Evolutionary conservation across 2,113 vertebrate species (phyloP).

Genomic region (Sinocyclocheilus rhinocerous): DNA sequence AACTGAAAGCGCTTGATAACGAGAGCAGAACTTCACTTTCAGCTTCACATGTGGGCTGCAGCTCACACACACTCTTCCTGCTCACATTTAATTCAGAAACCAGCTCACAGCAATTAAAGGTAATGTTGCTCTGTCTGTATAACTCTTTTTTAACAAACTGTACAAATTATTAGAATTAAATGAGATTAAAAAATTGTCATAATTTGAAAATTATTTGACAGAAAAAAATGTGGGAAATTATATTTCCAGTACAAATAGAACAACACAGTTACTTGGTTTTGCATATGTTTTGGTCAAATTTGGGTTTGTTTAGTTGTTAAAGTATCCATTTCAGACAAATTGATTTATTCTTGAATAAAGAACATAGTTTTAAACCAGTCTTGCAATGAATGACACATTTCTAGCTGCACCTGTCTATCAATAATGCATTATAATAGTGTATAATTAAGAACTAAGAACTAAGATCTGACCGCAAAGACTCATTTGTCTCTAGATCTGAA

Average conservation of each 20-base stretch:
- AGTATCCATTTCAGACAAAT: not conserved
- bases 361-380: too few species aligned
- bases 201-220: not conserved
- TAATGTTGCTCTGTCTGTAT: not conserved
- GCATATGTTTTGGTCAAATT: too few species aligned
- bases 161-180: too few species aligned
- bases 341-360: not conserved
- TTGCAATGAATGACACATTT: too few species aligned
- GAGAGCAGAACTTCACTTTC: not conserved
- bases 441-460: not conserved
- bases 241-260: too few species aligned
- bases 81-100: not conserved
- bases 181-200: too few species aligned
- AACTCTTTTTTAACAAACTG: too few species aligned
- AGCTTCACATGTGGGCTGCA: too few species aligned
- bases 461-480: not conserved
- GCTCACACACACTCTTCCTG: not conserved
- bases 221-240: too few species aligned
- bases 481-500: not conserved
- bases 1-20: not conserved
- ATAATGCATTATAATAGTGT: not conserved
- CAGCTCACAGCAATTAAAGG: not conserved
- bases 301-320: not conserved
- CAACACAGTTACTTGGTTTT: too few species aligned
- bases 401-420: too few species aligned